Evolutionary conservation across 2,113 vertebrate species (phyloP), one percentile per base, ranked within the genome.

Genomic region (Phyllostomus discolor): DNA sequence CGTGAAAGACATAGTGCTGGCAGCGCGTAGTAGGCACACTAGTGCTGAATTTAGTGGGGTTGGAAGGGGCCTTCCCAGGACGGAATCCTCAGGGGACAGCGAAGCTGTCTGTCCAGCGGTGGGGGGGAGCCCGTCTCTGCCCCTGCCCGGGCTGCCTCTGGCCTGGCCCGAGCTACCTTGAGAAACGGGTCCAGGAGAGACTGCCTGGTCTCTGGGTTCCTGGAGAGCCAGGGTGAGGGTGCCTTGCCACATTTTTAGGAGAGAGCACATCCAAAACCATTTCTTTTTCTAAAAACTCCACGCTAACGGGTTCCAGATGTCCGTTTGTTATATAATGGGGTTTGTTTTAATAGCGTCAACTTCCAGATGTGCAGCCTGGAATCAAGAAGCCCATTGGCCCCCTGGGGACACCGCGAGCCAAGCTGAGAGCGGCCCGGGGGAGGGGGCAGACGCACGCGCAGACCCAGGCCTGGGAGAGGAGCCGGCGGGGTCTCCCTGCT

Each of bases 291-390:
- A 96, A 97, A 98, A 97, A 96, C 94, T 97, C 94, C 4, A 79
- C 17, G 94, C 91, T 98, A 98, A 98, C 59, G 19, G 85, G 89
- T 97, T 98, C 97, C 97, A 98, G 97, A 98, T 97, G 97, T 82
- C 89, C 66, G 33, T 96, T 97, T 96, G 97, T 98, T 98, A 98
- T 97, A 97, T 97, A 98, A 98, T 97, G 96, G 97, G 91, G 97
- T 97, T 97, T 98, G 97, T 98, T 98, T 98, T 97, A 98, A 97
- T 97, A 97, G 97, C 93, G 76, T 97, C 97, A 97, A 97, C 97
- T 98, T 98, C 97, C 97, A 98, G 97, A 98, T 98, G 97, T 98
- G 97, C 97, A 98, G 97, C 97, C 97, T 98, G 97, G 97, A 98
- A 98, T 98, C 97, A 97, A 98, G 97, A 95, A 98, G 97, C 97